Evolutionary conservation across 2,888 invertebrate genomes (phyloP), one percentile per base, ranked within the genome.

Genomic region (Drosophila emarginata): DNA sequence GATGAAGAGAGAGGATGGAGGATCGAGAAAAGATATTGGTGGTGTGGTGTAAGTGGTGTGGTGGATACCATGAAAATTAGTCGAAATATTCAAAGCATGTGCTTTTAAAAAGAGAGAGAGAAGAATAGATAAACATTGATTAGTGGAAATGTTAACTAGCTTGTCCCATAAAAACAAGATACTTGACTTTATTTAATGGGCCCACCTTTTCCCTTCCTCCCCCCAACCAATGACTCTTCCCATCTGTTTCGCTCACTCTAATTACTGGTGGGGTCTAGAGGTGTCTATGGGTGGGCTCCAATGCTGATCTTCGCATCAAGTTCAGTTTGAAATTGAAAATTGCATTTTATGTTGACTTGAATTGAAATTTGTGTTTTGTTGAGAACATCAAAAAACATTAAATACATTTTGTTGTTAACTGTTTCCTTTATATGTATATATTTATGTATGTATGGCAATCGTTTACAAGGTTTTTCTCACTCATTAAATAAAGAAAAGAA

Each of bases 41-140:
- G 37, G 37, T 28, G 32, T 32, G 32, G 32, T 32, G 32, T 5
- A 26, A 26, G 32, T 32, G 32, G 32, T 32, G 32, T 32, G 32
- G 32, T 9, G 32, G 32, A 32, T 32, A 37, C 64, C 64, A 65
- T 61, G 64, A 40, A 74, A 67, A 77, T 80, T 80, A 84, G 77
- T 74, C 53, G 66, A 76, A 71, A 72, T 79, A 81, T 81, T 84
- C 84, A 76, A 81, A 81, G 81, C 61, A 81, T 84, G 70, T 69
- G 64, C 71, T 59, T 68, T 53, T 6, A 15, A 2, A 40, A 15
- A 15, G 15, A 45, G 40, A 45, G 18, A 18, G 15, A 18, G 40
- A 18, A 9, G 9, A 14, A 21, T 32, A 32, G 36, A 21, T 63
- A 64, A 70, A 68, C 81, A 72, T 79, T 81, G 80, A 81, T 81